Percentiles rank a stretch among this genome's conserved stretches.
Conservation (phyloP, 2,888 invertebrate species). For the Diabrotica balteata region DNA sequence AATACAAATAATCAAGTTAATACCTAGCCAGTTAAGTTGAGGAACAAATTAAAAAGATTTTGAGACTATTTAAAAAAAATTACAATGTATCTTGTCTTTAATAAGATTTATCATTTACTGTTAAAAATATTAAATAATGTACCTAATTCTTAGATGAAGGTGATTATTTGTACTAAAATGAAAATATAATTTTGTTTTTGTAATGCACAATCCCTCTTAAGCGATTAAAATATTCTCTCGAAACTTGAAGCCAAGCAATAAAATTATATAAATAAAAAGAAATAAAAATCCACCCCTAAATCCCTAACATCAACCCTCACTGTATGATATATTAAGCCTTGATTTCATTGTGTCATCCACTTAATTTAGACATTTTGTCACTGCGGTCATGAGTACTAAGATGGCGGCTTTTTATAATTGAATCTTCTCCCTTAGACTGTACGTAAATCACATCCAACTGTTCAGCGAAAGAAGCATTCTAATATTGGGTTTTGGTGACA, state of each 20-base stretch:
- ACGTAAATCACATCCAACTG: conserved; percentile 31
- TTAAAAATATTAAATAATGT: too few relatives aligned
- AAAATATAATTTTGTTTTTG: too few relatives aligned
- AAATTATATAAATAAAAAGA: conserved; percentile 22
- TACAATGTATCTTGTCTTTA: too few relatives aligned
- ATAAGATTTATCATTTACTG: too few relatives aligned
- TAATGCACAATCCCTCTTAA: background rate
- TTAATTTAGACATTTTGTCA: conserved; percentile 55
- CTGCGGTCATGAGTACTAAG: conserved; percentile 52
- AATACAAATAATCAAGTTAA: too few relatives aligned
- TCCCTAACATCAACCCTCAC: conserved; percentile 16
- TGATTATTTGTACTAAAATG: too few relatives aligned
- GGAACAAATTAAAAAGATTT: too few relatives aligned
- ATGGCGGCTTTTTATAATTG: conserved; percentile 55
- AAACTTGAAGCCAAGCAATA: conserved; percentile 6
- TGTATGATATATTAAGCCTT: conserved; percentile 32
- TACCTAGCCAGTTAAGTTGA: too few relatives aligned
- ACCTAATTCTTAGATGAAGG: too few relatives aligned
- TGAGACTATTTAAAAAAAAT: too few relatives aligned
- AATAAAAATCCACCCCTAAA: conserved; percentile 22
- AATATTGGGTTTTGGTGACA: conserved; percentile 56
- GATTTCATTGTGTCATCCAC: conserved; percentile 44
- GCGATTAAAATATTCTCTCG: background rate
- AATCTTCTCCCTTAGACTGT: conserved; percentile 48
- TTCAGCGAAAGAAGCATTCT: conserved; percentile 50